Conservation (phyloP, 2,113 vertebrate genomes). For the Prunella himalayana region DNA sequence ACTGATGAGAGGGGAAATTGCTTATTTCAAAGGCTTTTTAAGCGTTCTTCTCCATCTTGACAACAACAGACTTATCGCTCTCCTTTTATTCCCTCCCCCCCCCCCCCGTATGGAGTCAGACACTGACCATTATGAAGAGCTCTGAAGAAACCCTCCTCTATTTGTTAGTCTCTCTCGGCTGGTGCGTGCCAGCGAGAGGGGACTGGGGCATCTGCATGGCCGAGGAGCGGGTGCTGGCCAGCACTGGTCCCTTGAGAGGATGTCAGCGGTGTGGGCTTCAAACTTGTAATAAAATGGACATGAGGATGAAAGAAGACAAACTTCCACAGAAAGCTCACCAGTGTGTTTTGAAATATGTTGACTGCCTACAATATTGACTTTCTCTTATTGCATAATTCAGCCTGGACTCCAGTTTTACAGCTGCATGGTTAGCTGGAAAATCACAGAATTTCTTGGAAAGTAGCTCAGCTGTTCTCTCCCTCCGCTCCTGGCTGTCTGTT, state of each 20-base stretch:
- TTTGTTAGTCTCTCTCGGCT: neutral
- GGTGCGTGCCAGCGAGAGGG: neutral
- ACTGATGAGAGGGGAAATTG: slow-evolving; percentile 57
- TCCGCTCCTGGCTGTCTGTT: neutral
- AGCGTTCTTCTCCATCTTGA: slow-evolving; percentile 33
- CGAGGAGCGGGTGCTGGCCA: neutral
- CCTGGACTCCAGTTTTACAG: neutral
- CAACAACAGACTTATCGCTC: slow-evolving; percentile 43
- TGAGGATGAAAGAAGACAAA: neutral
- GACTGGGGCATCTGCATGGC: neutral
- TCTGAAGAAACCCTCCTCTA: neutral
- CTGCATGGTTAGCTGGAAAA: neutral
- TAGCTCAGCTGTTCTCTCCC: neutral
- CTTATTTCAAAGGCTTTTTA: slow-evolving; percentile 56
- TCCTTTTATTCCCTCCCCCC: too few relatives aligned
- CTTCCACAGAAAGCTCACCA: neutral
- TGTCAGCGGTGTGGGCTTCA: rapidly evolving
- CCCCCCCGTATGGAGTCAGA: neutral
- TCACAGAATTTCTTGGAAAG: slow-evolving; percentile 11
- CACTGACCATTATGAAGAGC: neutral
- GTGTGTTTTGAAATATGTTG: neutral
- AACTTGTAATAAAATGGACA: neutral
- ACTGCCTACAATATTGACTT: neutral
- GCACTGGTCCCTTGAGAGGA: neutral
- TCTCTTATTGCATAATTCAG: neutral